Evolutionary conservation across 2,113 vertebrate species (phyloP), one percentile per base, ranked within the genome.

Genomic region (Thalassoma bifasciatum): DNA sequence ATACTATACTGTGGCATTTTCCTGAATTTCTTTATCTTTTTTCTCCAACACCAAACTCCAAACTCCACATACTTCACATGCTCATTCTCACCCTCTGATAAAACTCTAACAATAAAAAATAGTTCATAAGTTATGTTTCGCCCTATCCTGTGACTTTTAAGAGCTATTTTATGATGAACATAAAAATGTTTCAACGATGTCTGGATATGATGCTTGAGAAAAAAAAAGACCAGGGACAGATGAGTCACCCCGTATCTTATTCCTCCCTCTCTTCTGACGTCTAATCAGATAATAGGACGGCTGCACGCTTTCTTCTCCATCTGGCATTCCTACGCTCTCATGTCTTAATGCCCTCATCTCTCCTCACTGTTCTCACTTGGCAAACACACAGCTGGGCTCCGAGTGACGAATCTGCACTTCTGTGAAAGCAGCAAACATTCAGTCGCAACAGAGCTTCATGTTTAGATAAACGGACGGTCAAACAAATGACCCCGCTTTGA

Each of bases 291-390:
- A 49, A 49, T 49, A 21, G 46, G 46, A 49, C 46, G 46, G 46
- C 46, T 49, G 46, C 46, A 49, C 9, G 17, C 46, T 49, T 19
- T 49, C 46, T 47, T 47, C 46, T 49, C 46, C 46, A 49, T 49
- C 46, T 49, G 46, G 46, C 46, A n/a, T 49, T 49, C 46, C 46
- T 49, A 49, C 46, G n/a, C 46, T 49, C 46, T 21, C 46, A n/a
- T 49, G 46, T 49, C 46, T 49, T 9, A 49, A n/a, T n/a, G 46
- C 46, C 46, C 46, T 13, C 46, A 49, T 49, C 46, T 49, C 46
- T 49, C 46, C 46, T n/a, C 46, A n/a, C 46, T n/a, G 46, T 49
- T 49, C 46, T n/a, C 46, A 49, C 19, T 49, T 49, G 46, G 46
- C 46, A 49, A 49, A 49, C 46, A 49, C 46, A 49, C 46, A 49